These are phyloP conservation scores for Phalacrocorax aristotelis DNA, from an alignment of 2,113 vertebrate species.

Conservation along the genomic window DNA sequence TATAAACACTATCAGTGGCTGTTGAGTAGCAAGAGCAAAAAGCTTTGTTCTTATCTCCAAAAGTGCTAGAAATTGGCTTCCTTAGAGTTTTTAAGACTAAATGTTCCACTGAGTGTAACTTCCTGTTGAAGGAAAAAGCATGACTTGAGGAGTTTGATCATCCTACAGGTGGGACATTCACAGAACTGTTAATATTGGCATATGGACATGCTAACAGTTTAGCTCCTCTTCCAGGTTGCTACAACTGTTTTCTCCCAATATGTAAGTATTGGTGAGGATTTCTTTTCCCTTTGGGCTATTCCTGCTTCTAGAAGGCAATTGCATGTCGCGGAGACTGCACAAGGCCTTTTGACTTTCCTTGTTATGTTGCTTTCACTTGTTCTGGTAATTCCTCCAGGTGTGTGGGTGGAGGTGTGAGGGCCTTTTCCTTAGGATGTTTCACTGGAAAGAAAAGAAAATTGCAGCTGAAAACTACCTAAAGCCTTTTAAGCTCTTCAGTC, in stretches of 20 bases:
- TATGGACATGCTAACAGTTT: not conserved
- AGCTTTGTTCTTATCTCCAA: not conserved
- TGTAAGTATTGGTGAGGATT: not conserved
- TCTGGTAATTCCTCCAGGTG: not conserved
- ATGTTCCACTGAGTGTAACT: not conserved
- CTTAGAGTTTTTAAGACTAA: not conserved
- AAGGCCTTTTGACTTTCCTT: not conserved
- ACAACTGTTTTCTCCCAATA: not conserved
- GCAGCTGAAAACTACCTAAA: not conserved
- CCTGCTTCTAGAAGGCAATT: not conserved
- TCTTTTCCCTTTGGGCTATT: not conserved
- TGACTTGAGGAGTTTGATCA: not conserved
- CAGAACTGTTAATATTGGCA: not conserved
- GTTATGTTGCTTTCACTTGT: not conserved
- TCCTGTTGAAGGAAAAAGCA: not conserved
- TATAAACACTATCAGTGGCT: not conserved
- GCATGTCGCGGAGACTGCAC: rapidly evolving
- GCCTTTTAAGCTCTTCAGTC: not conserved
- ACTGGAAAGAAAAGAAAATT: not conserved
- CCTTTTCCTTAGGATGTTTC: not conserved
- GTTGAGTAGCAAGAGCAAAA: not conserved
- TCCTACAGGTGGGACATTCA: not conserved
- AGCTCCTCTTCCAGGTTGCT: not conserved
- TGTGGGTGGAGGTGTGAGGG: not conserved
- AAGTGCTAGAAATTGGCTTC: not conserved